Evolutionary conservation across 1,140 invertebrate species (phyloP).

Genomic region (Micrasema minimum): DNA sequence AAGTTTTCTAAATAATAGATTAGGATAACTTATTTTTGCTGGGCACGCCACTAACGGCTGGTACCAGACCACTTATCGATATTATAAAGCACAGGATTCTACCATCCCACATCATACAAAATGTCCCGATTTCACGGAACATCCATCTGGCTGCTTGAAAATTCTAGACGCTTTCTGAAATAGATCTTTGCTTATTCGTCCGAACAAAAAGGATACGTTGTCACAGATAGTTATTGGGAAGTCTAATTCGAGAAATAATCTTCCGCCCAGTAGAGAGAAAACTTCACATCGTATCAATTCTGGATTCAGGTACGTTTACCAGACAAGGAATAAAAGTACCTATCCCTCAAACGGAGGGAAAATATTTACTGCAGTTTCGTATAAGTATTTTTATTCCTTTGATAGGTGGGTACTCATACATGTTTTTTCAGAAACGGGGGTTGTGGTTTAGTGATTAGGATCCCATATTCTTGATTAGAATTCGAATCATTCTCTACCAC

Average conservation of each 20-base stretch:
- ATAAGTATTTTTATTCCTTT: no score
- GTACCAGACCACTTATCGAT: background rate
- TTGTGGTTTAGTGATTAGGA: no score
- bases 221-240: background rate
- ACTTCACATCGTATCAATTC: no score
- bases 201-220: conserved; percentile 22
- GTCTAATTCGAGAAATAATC: background rate
- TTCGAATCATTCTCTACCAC: no score
- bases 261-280: no score
- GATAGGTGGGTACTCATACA: no score
- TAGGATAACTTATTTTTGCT: background rate
- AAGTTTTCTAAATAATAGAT: background rate
- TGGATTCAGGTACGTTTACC: no score
- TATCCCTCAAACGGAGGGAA: no score
- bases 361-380: no score
- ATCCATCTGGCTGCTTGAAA: conserved; percentile 13
- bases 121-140: conserved; percentile 13
- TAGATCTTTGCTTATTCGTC: conserved; percentile 22
- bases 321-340: no score
- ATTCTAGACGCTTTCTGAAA: conserved; percentile 26
- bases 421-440: no score
- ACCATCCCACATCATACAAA: conserved; percentile 5
- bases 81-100: background rate
- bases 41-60: background rate
- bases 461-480: no score